These are phyloP conservation scores for Crambe crambe DNA, from an alignment of 37 sponge, comb jelly and placozoan genomes.

Conservation along the genomic window DNA sequence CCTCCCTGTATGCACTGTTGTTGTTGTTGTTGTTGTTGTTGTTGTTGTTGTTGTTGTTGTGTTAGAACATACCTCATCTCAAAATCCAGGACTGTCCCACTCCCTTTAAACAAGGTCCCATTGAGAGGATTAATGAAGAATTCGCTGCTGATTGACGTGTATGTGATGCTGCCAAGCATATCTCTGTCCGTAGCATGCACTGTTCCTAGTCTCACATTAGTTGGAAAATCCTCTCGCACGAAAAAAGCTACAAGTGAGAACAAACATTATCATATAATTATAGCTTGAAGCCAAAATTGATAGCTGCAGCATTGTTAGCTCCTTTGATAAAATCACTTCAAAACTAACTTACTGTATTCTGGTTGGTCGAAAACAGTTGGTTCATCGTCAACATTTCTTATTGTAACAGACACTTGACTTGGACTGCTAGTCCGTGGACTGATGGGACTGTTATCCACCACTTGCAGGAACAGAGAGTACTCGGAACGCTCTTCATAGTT, in stretches of 20 bases:
- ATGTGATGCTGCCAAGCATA: background rate
- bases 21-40: too few relatives aligned
- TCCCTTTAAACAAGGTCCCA: background rate
- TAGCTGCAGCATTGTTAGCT: background rate
- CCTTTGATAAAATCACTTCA: background rate
- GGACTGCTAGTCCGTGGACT: slow-evolving; percentile 18
- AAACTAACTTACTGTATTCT: slow-evolving; percentile 46
- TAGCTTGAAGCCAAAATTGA: background rate
- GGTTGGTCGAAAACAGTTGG: slow-evolving; percentile 39
- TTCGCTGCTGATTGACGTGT: background rate
- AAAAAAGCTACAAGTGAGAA: slow-evolving; percentile 11
- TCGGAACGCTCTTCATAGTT: slow-evolving; percentile 21
- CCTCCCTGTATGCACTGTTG: too few relatives aligned
- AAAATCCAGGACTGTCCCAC: slow-evolving; percentile 3
- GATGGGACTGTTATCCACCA: slow-evolving; percentile 40
- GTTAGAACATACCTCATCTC: slow-evolving; percentile 21
- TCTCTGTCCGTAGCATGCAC: slow-evolving; percentile 42
- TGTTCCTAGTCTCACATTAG: slow-evolving; percentile 6
- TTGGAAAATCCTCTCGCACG: background rate
- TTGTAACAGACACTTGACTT: slow-evolving; percentile 10
- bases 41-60: too few relatives aligned
- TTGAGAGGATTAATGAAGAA: background rate
- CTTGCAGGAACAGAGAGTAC: slow-evolving; percentile 25
- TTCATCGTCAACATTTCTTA: slow-evolving; percentile 53
- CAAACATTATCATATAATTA: background rate